Percentiles rank a stretch among this genome's conserved stretches.
Evolutionary conservation across 1,140 invertebrate species (phyloP).

Genomic region (Colletes gigas): DNA sequence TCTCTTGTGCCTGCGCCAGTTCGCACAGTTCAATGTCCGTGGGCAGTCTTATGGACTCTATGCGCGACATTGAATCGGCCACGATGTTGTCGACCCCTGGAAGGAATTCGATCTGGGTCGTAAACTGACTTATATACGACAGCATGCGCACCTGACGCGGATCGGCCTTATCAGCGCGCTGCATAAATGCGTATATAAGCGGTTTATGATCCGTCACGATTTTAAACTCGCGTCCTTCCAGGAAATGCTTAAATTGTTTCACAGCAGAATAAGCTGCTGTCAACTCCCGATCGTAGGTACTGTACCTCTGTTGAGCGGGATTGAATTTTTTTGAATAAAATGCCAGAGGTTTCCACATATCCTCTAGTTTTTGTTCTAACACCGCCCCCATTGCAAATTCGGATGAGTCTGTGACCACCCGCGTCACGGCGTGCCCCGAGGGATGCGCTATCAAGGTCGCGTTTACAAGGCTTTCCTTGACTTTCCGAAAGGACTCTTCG

Average conservation of each 20-base stretch:
- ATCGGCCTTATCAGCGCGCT: no score
- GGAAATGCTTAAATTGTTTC: constrained; percentile 11
- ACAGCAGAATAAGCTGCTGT: neutral
- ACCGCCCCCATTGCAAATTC: neutral
- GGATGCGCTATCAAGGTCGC: constrained; percentile 1
- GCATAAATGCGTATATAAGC: neutral
- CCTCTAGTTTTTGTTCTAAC: neutral
- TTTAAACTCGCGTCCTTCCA: neutral
- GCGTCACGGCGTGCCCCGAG: neutral
- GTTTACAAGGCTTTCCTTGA: neutral
- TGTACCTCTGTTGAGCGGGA: neutral
- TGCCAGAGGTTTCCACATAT: neutral
- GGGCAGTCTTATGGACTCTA: no score
- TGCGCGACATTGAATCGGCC: no score
- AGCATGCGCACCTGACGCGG: no score
- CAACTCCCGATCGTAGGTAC: neutral
- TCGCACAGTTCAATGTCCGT: no score
- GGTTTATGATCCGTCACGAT: constrained; percentile 20
- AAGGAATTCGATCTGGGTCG: no score
- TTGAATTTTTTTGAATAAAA: neutral
- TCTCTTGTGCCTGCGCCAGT: no score
- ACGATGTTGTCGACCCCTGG: no score
- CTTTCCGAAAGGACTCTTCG: neutral
- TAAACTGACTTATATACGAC: no score
- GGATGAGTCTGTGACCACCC: neutral